phyloP scores from a whole-genome alignment of 2,797 vertebrate species.

The Fringilla coelebs region DNA sequence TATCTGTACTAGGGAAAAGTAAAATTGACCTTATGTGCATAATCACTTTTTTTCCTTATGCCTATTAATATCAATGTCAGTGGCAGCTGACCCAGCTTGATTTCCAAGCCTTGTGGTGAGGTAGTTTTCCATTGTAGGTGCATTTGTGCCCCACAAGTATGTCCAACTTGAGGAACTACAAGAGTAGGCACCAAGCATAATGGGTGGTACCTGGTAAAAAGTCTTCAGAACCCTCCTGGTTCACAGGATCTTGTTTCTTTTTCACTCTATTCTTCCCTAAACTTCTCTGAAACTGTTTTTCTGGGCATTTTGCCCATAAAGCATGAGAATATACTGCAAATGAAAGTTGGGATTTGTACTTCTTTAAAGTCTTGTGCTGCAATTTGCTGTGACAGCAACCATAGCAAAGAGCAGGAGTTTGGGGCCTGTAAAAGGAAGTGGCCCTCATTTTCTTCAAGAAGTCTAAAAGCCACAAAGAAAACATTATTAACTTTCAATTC shows the following conservation, averaged over 20 bases:
- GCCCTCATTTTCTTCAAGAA: not conserved
- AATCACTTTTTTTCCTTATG: not conserved
- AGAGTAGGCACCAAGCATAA: accelerated
- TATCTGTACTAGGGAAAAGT: not conserved
- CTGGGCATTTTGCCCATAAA: not conserved
- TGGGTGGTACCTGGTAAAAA: not conserved
- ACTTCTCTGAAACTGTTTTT: not conserved
- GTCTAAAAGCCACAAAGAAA: not conserved
- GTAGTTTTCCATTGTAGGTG: not conserved
- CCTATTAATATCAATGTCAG: not conserved
- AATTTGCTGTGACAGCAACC: not conserved
- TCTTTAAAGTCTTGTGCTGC: not conserved
- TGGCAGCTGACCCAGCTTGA: not conserved
- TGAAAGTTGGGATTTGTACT: not conserved
- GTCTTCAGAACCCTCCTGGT: not conserved
- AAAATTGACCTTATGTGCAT: not conserved
- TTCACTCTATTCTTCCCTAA: not conserved
- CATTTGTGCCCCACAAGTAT: not conserved
- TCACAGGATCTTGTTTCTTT: not conserved
- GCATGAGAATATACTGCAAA: not conserved
- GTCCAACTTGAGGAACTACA: not conserved
- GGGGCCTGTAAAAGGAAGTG: not conserved
- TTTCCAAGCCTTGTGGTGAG: not conserved
- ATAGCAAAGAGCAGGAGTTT: not conserved
- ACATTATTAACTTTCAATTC: not conserved